Evolutionary conservation across 2,888 invertebrate genomes (phyloP), one percentile per base, ranked within the genome.

Genomic region (Zele albiditarsus): DNA sequence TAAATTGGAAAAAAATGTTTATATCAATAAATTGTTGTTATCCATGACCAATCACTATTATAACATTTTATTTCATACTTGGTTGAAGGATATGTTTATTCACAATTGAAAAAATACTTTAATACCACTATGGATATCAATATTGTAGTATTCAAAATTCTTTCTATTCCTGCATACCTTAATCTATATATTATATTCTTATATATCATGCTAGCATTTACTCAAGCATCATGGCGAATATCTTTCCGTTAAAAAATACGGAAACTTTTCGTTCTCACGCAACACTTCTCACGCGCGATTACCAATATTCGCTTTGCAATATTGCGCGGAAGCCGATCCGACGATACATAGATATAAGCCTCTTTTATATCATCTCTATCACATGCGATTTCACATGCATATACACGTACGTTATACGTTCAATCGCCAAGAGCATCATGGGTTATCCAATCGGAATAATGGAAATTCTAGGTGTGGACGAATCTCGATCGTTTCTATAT

Each of bases 391-490:
- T 25, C 5, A 57, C 33, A 25, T 53, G n/a, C n/a, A 28, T 49
- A 68, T 49, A 28, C n/a, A 28, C 28, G 53, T 49, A 28, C 28
- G 27, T 28, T 31, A 16, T 33, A 33, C 16, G 28, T 63, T 33
- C 33, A 31, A 63, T 33, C 33, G 20, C 33, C 33, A 10, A 53
- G 23, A 53, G 28, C 12, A 62, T 62, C 53, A 27, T 33, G 25
- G 70, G 53, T 63, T 65, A 70, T 65, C 53, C 74, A 70, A 74
- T 74, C 57, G 70, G 42, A 74, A 74, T 70, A 67, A 74, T 74
- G 53, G 63, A 31, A 70, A 70, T 70, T 70, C 23, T 53, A 38
- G 38, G 38, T 8, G 38, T 28, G 38, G 68, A 70, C 33, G 57
- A 38, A 42, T 42, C 20, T 23, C 46, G 6, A 46, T 46, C n/a